Evolutionary conservation across 2,113 vertebrate species (phyloP).

Genomic region (Coreoperca whiteheadi): DNA sequence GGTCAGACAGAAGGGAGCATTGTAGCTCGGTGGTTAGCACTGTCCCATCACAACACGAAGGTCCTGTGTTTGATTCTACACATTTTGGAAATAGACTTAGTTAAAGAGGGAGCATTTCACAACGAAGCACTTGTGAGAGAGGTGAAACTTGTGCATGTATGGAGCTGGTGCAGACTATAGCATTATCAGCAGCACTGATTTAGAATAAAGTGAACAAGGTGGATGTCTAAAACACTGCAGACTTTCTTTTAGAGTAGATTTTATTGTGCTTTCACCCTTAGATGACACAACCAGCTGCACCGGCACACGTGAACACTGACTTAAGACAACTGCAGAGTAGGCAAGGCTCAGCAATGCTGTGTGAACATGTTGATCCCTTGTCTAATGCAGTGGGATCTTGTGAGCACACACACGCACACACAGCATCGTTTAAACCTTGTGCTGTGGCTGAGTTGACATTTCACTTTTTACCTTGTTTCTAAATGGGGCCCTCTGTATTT

Average conservation of each 20-base stretch:
- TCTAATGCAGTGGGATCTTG: constrained; percentile 47
- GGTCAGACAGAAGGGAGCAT: neutral
- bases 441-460: constrained; percentile 7
- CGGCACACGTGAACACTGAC: neutral
- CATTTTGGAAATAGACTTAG: neutral
- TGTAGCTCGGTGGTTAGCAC: neutral
- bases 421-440: constrained; percentile 36
- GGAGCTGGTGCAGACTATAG: neutral
- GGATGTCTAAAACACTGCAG: neutral
- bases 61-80: neutral
- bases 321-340: constrained; percentile 29
- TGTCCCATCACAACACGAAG: neutral
- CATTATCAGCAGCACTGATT: neutral
- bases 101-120: neutral
- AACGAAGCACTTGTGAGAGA: neutral
- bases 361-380: constrained; percentile 53
- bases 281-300: constrained; percentile 19
- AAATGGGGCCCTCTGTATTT: neutral
- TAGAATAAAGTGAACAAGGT: neutral
- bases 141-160: neutral
- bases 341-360: constrained; percentile 32
- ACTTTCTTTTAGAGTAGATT: neutral
- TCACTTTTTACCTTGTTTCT: constrained; percentile 7
- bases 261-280: constrained; percentile 4
- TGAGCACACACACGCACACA: constrained; percentile 21